Evolutionary conservation across 1,140 invertebrate species (phyloP), one percentile per base, ranked within the genome.

Genomic region (Pseudomyrmex concolor): DNA sequence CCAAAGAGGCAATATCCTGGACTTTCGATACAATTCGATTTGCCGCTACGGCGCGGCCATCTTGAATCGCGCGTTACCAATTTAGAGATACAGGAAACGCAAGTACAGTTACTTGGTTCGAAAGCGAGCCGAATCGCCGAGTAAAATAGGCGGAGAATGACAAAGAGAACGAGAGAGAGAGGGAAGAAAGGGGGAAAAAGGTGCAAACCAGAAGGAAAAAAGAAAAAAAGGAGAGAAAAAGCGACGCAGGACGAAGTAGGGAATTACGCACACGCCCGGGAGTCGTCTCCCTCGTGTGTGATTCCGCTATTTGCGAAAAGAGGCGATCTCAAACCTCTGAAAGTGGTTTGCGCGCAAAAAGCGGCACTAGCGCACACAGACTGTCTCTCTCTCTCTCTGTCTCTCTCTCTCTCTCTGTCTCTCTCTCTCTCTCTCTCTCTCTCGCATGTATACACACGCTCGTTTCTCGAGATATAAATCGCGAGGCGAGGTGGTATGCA

Each of bases 51-150:
- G 34, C 34, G 51, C 68, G 72, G 72, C 70, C 63, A 60, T 19
- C 63, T 78, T 43, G 80, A 64, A 85, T 87, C 85, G 85, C 85
- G 85, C 76, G 64, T 89, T 89, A 70, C 88, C 88, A 89, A 89
- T 89, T 89, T 86, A 89, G 89, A 81, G 74, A 89, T 89, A 89
- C 89, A 89, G 89, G 89, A 89, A 89, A 89, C 83, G 71, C 68
- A 15, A 67, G 88, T 89, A 89, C 88, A 87, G 88, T 89, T 89
- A 89, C 63, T 85, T 83, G 67, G 63, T 51, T 71, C 62, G 72
- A 86, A 78, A 86, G 62, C 74, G 51, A 73, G 54, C 51, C 43
- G 63, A 25, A 12, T 45, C 78, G 15, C 22, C 22, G 48, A 10
- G 74, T 17, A 13, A 34, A 71, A 78, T 81, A 54, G 67, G 17